These are phyloP conservation scores for Dolichoris vasculosae DNA, from an alignment of 1,140 invertebrate genomes.

Conservation along the genomic window DNA sequence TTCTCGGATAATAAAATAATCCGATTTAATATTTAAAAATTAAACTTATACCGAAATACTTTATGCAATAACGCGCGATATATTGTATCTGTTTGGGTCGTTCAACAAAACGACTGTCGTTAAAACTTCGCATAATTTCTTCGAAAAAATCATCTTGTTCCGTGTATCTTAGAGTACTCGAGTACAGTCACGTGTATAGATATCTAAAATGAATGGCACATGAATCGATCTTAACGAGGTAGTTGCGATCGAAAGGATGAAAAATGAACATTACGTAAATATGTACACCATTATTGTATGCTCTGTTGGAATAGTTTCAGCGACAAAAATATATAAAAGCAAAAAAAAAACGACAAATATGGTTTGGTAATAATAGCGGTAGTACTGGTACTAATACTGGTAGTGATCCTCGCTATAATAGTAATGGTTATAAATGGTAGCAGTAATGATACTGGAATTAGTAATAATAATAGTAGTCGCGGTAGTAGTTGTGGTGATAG, in stretches of 20 bases:
- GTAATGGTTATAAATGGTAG: neutral
- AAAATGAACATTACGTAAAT: constrained; percentile 51
- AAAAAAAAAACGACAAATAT: constrained; percentile 37
- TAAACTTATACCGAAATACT: too few relatives aligned
- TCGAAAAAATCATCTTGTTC: neutral
- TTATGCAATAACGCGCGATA: neutral
- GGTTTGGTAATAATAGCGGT: neutral
- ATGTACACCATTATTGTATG: neutral
- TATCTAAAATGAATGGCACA: constrained; percentile 45
- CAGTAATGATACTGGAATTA: neutral
- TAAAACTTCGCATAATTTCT: constrained; percentile 11
- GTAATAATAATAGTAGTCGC: neutral
- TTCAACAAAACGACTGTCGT: constrained; percentile 3
- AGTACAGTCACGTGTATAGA: neutral
- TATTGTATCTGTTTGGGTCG: neutral
- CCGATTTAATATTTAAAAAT: too few relatives aligned
- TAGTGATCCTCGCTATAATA: neutral
- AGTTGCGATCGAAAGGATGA: constrained; percentile 17
- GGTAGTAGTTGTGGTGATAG: neutral
- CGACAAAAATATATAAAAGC: constrained; percentile 4
- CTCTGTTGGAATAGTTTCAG: neutral
- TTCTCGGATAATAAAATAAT: too few relatives aligned
- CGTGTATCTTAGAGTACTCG: neutral
- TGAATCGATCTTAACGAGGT: constrained; percentile 53
- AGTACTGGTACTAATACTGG: neutral